Evolutionary conservation across 2,797 vertebrate genomes (phyloP), one percentile per base, ranked within the genome.

Genomic region (Pampus argenteus): DNA sequence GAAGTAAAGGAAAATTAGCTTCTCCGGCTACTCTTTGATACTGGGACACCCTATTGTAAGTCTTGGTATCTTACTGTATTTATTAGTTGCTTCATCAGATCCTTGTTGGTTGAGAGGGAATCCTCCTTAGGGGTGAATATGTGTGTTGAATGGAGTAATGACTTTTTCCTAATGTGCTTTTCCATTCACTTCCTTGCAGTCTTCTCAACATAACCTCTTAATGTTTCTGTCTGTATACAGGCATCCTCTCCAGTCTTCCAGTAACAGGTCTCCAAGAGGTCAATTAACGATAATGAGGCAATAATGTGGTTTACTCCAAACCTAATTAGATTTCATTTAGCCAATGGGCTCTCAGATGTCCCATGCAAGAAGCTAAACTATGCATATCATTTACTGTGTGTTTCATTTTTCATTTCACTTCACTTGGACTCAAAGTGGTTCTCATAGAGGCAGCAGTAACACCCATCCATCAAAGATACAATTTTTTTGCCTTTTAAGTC

Each of bases 191-290:
- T 84, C 78, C 80, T 84, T 25, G 9, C 67, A 66, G 61, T 80
- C 85, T 73, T 87, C 79, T 80, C 83, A 75, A 76, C 79, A 78
- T 79, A 89, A 80, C 75, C 78, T 71, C 78, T 84, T 93, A 92
- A 89, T 93, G 89, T 86, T 90, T 88, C 79, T 88, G 75, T 91
- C 85, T 84, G 85, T 86, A 92, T 47, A 74, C 89, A 89, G 81
- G 87, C 90, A 88, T 93, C 91, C 91, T 93, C 88, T 85, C 51
- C 85, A 83, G 82, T 78, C 64, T 93, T 93, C 92, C 93, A 92
- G 92, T 93, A 94, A 94, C 93, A 91, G 92, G 92, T 94, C 92
- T 93, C 85, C 61, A 45, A 91, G 91, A 94, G 93, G 93, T 94
- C 93, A 94, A 93, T 94, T 93, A 94, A 87, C 82, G 5, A 80